Evolutionary conservation across 2,797 vertebrate genomes (phyloP).

Genomic region (Anniella stebbinsi): DNA sequence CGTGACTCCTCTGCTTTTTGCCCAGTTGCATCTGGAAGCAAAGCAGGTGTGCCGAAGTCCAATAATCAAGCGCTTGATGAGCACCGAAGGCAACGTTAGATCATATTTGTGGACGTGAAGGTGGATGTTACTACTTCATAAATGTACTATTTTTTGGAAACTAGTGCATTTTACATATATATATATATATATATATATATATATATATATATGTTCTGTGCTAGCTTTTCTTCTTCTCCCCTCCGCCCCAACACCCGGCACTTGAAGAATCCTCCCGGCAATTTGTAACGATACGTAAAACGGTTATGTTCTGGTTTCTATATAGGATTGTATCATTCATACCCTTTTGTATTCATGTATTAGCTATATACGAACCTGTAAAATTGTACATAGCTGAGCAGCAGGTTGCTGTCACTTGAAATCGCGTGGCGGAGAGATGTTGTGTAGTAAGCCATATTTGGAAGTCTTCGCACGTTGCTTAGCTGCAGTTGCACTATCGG

Average conservation of each 20-base stretch:
- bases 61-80: constrained; percentile 46
- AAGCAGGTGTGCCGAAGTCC: constrained; percentile 35
- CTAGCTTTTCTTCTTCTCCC: neutral
- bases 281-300: constrained; percentile 64
- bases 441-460: constrained; percentile 79
- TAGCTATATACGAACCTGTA: constrained; percentile 60
- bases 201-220: constrained; percentile 28
- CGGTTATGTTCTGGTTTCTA: constrained; percentile 61
- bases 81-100: constrained; percentile 70
- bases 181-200: constrained; percentile 8
- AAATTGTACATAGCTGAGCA: constrained; percentile 60
- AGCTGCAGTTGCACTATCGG: constrained; percentile 80
- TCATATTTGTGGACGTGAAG: constrained; percentile 73
- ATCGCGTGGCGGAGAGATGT: constrained; percentile 61
- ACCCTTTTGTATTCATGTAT: constrained; percentile 68
- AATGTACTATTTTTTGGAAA: constrained; percentile 63
- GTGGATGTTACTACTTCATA: constrained; percentile 68
- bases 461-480: constrained; percentile 74
- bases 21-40: constrained; percentile 38
- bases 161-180: constrained; percentile 70
- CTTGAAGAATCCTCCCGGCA: constrained; percentile 70
- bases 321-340: constrained; percentile 67
- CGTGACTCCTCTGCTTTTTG: neutral
- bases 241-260: constrained; percentile 26
- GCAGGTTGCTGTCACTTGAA: constrained; percentile 61